Evolutionary conservation across 2,888 invertebrate species (phyloP).

Genomic region (Macropis europaea): DNA sequence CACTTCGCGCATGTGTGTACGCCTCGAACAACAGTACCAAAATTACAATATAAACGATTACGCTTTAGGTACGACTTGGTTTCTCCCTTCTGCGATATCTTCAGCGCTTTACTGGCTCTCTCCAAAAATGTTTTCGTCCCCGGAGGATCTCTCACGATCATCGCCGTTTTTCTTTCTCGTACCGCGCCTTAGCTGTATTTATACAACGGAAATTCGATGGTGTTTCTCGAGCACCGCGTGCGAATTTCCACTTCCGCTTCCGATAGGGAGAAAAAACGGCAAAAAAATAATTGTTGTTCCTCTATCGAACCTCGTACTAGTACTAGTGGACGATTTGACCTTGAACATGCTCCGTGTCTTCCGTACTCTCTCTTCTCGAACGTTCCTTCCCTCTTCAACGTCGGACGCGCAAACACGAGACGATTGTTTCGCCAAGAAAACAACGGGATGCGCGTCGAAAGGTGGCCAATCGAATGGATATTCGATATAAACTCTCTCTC

Average conservation of each 20-base stretch:
- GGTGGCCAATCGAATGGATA: constrained; percentile 36
- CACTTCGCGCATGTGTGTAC: constrained; percentile 8
- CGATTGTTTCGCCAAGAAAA: constrained; percentile 65
- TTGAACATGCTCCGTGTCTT: constrained; percentile 12
- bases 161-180: background rate
- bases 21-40: constrained; percentile 48
- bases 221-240: too few species aligned
- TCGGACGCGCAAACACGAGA: constrained; percentile 66
- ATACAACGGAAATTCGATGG: background rate
- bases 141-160: constrained; percentile 8
- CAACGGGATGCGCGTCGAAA: constrained; percentile 65
- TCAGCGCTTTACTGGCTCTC: constrained; percentile 18
- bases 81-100: constrained; percentile 11
- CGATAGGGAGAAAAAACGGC: constrained; percentile 37
- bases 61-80: constrained; percentile 29
- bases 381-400: constrained; percentile 1
- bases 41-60: constrained; percentile 50
- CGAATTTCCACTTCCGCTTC: too few species aligned
- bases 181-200: background rate
- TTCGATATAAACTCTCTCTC: constrained; percentile 19
- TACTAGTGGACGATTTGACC: constrained; percentile 23
- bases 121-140: background rate
- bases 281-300: constrained; percentile 46
- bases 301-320: constrained; percentile 30
- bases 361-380: background rate